Percentiles rank a stretch among this genome's conserved stretches.
phyloP scores from a whole-genome alignment of 2,888 invertebrate genomes.

The Sarcophaga subvicina region DNA sequence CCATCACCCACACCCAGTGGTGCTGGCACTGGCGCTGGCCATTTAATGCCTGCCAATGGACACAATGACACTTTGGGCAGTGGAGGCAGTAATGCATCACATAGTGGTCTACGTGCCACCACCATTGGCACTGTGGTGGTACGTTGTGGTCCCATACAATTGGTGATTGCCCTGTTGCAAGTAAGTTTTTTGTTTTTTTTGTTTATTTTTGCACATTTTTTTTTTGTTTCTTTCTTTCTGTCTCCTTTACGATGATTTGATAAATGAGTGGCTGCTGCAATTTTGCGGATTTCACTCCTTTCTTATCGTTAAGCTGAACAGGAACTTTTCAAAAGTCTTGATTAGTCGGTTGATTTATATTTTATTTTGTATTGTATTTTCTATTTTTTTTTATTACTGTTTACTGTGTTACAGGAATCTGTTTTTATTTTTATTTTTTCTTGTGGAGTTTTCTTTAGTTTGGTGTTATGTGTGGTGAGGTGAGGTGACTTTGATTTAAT shows the following conservation, averaged over 20 bases:
- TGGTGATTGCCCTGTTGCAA: slow-evolving; percentile 94
- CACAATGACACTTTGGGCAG: slow-evolving; percentile 60
- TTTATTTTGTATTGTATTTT: slow-evolving; percentile 19
- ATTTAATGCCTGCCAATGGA: slow-evolving; percentile 38
- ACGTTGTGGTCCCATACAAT: slow-evolving; percentile 91
- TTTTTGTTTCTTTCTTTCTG: no score
- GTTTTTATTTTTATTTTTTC: not conserved
- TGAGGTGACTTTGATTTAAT: slow-evolving; percentile 37
- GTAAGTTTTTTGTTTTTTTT: slow-evolving; percentile 82
- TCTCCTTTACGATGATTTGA: not conserved
- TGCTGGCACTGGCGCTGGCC: slow-evolving; percentile 47
- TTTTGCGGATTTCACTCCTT: not conserved
- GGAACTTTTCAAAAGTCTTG: slow-evolving; percentile 58
- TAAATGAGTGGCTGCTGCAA: not conserved
- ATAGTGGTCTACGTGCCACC: slow-evolving; percentile 84
- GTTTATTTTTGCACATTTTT: not conserved
- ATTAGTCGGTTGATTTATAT: slow-evolving; percentile 13
- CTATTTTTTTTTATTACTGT: not conserved
- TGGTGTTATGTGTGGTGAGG: not conserved
- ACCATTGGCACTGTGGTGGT: slow-evolving; percentile 96
- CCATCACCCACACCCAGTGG: slow-evolving; percentile 77
- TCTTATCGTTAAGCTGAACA: not conserved
- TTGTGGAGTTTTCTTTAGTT: not conserved
- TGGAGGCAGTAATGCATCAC: slow-evolving; percentile 46
- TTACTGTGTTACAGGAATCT: slow-evolving; percentile 7